Conservation (phyloP, 2,113 vertebrate species). For the Strix uralensis region DNA sequence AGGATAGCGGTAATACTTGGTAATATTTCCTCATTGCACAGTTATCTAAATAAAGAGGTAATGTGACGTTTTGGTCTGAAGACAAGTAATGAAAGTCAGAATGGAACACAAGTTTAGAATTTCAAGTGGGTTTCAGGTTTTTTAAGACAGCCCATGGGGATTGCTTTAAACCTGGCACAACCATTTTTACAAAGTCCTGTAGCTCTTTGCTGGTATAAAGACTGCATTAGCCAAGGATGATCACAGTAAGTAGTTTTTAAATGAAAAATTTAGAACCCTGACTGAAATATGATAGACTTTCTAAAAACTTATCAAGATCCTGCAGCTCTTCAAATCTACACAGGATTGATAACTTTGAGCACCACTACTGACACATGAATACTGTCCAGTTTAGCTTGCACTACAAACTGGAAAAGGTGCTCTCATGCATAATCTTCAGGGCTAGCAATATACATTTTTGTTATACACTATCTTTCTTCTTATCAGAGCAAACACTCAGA, state of each 20-base stretch:
- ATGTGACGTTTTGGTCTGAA: background rate
- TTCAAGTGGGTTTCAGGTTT: background rate
- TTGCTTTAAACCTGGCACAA: background rate
- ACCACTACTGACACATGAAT: background rate
- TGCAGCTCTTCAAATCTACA: background rate
- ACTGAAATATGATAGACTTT: constrained; percentile 23
- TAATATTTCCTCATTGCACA: background rate
- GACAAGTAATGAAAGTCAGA: background rate
- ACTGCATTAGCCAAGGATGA: constrained; percentile 30
- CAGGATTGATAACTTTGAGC: background rate
- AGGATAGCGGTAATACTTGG: background rate
- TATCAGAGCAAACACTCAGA: background rate
- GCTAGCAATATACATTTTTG: background rate
- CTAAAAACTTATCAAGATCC: background rate
- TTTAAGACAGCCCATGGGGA: background rate
- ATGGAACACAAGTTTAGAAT: background rate
- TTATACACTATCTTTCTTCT: background rate
- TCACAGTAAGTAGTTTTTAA: background rate
- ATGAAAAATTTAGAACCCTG: constrained; percentile 4
- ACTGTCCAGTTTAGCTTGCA: background rate
- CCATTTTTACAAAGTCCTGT: background rate
- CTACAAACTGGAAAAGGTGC: background rate
- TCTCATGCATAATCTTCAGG: background rate
- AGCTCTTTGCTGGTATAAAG: background rate
- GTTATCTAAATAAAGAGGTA: background rate